Percentiles rank a stretch among this genome's conserved stretches.
Evolutionary conservation across 2,888 invertebrate genomes (phyloP).

Genomic region (Rhodophaea formosa): DNA sequence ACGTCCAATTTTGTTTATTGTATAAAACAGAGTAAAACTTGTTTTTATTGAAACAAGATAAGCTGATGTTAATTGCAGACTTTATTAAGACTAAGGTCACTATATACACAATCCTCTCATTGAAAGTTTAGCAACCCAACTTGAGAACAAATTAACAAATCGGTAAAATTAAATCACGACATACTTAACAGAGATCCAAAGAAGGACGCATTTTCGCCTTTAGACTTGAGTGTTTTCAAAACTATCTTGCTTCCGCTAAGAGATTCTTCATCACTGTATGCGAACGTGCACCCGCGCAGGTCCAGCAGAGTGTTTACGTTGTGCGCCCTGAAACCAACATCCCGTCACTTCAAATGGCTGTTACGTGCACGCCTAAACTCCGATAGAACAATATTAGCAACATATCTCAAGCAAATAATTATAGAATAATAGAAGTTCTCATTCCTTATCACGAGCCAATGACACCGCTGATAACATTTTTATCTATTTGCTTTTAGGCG

Average conservation of each 20-base stretch:
- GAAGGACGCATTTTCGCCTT: slow-evolving; percentile 82
- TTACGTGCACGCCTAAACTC: slow-evolving; percentile 15
- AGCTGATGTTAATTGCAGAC: no score
- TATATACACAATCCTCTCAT: no score
- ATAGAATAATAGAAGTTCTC: slow-evolving; percentile 59
- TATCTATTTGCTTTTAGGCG: slow-evolving; percentile 58
- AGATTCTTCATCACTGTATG: slow-evolving; percentile 77
- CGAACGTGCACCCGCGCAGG: slow-evolving; percentile 80
- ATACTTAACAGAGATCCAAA: slow-evolving; percentile 81
- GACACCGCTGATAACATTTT: slow-evolving; percentile 72
- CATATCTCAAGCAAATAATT: slow-evolving; percentile 46
- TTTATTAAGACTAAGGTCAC: no score
- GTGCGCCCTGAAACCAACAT: slow-evolving; percentile 63
- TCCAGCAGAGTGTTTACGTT: slow-evolving; percentile 80
- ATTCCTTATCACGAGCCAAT: slow-evolving; percentile 63
- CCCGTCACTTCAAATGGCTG: slow-evolving; percentile 20
- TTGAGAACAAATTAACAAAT: no score
- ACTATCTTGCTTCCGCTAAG: slow-evolving; percentile 79
- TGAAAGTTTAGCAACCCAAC: no score
- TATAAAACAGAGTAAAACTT: no score
- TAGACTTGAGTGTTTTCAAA: slow-evolving; percentile 73
- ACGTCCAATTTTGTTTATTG: no score
- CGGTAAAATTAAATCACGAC: slow-evolving; percentile 12
- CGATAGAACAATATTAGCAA: slow-evolving; percentile 44
- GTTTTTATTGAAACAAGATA: no score